Evolutionary conservation across 2,113 vertebrate species (phyloP).

Genomic region (Sapayoa aenigma): DNA sequence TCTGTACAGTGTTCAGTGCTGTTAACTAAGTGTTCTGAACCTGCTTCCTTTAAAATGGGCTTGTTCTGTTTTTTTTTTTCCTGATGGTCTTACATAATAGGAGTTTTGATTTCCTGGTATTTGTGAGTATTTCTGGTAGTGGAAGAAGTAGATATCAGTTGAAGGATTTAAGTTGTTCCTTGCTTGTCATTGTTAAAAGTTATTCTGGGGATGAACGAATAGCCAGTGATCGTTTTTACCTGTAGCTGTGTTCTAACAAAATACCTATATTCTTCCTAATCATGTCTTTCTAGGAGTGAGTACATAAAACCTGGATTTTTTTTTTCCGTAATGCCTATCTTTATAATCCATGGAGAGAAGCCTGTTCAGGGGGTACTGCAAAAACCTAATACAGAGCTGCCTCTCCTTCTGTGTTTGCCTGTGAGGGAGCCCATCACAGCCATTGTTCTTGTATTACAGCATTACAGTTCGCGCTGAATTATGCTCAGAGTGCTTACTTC

Average conservation of each 20-base stretch:
- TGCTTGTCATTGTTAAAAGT: background rate
- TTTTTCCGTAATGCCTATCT: background rate
- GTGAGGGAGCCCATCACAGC: background rate
- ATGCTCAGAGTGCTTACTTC: background rate
- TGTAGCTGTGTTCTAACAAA: background rate
- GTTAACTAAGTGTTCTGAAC: background rate
- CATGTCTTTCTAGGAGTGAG: background rate
- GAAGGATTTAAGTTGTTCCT: background rate
- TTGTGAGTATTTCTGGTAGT: background rate
- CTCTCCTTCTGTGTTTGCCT: background rate
- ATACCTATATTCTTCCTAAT: background rate
- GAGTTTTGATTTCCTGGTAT: background rate
- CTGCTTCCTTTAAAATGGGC: background rate
- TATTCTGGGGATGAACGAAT: background rate
- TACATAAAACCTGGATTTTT: background rate
- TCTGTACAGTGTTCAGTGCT: background rate
- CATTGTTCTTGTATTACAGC: background rate
- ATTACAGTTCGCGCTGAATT: background rate
- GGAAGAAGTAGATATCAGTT: background rate
- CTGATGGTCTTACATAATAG: background rate
- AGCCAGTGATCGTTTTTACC: background rate
- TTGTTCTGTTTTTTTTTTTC: background rate
- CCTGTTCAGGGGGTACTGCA: background rate
- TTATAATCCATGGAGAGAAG: background rate
- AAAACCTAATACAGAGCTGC: background rate